phyloP scores from a whole-genome alignment of 2,797 vertebrate genomes.

The Chloroceryle amazona region DNA sequence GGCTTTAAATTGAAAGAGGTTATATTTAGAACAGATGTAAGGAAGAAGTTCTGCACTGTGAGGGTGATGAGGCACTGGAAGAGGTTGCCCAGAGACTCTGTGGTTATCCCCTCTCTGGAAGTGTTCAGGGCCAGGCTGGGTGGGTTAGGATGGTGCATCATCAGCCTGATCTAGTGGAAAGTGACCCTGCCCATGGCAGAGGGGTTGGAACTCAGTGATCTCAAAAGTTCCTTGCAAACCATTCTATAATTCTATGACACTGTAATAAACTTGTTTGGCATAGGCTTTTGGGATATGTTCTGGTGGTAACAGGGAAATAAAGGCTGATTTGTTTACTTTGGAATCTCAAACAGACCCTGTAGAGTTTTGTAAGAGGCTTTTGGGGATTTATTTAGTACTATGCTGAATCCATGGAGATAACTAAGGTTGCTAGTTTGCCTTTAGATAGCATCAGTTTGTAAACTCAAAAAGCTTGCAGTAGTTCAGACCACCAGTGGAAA shows the following conservation, averaged over 20 bases:
- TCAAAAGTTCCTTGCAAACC: not conserved
- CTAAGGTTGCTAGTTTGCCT: not conserved
- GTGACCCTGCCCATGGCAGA: not conserved
- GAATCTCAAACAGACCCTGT: not conserved
- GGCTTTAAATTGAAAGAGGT: not conserved
- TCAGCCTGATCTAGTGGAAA: not conserved
- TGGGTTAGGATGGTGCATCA: not conserved
- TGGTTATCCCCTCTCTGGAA: not conserved
- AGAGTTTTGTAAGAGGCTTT: not conserved
- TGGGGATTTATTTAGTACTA: not conserved
- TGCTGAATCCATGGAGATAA: not conserved
- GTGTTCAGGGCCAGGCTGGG: not conserved
- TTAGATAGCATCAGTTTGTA: not conserved
- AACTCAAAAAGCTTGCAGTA: not conserved
- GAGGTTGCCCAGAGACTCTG: not conserved
- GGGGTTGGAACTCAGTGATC: not conserved
- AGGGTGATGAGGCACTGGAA: not conserved
- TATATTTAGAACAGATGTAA: too few species aligned
- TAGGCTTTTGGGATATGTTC: not conserved
- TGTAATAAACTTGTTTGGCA: not conserved
- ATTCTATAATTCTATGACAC: not conserved
- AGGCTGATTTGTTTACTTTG: not conserved
- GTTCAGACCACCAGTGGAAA: not conserved
- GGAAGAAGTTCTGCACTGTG: not conserved
- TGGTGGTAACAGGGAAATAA: fast-evolving